Conservation (phyloP, 2,113 vertebrate species). For the Herpailurus yagouaroundi region DNA sequence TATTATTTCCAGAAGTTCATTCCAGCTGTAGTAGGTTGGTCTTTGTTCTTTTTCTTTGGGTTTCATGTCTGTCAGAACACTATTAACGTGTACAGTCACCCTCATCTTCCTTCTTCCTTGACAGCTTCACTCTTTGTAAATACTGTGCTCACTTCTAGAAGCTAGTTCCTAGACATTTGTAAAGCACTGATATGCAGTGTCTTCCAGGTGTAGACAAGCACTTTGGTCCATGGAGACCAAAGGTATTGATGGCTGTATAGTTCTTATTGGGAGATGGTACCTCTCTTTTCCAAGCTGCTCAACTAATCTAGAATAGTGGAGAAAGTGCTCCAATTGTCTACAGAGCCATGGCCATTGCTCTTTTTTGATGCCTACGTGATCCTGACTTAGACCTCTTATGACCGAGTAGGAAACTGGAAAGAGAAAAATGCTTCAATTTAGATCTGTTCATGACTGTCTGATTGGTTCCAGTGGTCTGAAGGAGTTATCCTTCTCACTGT, state of each 20-base stretch:
- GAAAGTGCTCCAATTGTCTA: neutral
- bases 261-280: neutral
- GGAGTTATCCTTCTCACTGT: neutral
- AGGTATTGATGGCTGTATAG: neutral
- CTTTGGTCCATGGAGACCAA: neutral
- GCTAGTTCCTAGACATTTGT: neutral
- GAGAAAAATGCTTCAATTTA: neutral
- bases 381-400: neutral
- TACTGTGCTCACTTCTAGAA: neutral
- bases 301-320: neutral
- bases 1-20: neutral
- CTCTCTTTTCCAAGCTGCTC: neutral
- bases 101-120: neutral
- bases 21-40: neutral
- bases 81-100: neutral
- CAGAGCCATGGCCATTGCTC: neutral
- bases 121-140: conserved; percentile 50
- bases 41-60: conserved; percentile 29
- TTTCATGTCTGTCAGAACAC: neutral
- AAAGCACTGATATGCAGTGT: neutral
- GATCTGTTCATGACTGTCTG: neutral
- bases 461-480: neutral
- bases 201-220: neutral
- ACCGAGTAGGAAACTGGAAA: neutral
- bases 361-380: neutral